These are phyloP conservation scores for Yponomeuta evonymella DNA, from an alignment of 2,888 invertebrate species.

Conservation along the genomic window DNA sequence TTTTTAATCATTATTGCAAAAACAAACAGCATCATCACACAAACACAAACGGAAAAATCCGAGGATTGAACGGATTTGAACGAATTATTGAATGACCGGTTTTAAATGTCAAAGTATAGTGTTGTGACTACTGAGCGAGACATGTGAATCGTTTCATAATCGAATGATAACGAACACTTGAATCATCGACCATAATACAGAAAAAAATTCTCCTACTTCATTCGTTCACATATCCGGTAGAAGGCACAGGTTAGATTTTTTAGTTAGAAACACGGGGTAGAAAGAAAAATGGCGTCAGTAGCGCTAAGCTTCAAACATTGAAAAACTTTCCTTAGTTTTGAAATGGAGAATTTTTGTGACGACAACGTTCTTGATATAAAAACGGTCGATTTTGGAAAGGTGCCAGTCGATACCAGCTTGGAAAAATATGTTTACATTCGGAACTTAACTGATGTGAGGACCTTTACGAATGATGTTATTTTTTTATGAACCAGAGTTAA, in stretches of 20 bases:
- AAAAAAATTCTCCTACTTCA: too few relatives aligned
- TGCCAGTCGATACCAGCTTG: conserved; percentile 48
- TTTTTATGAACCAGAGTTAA: background rate
- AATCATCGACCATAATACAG: background rate
- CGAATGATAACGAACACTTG: background rate
- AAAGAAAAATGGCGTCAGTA: background rate
- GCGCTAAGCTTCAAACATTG: background rate
- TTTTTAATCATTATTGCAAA: conserved; percentile 6
- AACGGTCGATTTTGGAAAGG: conserved; percentile 49
- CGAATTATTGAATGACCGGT: background rate
- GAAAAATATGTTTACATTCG: conserved; percentile 46
- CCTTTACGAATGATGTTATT: background rate
- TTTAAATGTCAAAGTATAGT: background rate
- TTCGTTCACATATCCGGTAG: too few relatives aligned
- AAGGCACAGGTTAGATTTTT: too few relatives aligned
- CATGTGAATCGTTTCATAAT: background rate
- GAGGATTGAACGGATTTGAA: background rate
- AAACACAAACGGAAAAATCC: conserved; percentile 18
- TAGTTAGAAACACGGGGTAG: background rate
- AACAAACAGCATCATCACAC: conserved; percentile 15
- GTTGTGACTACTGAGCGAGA: background rate
- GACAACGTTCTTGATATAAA: conserved; percentile 16
- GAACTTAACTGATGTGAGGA: conserved; percentile 46
- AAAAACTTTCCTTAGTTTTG: background rate
- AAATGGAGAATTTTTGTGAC: conserved; percentile 13